Percentiles rank a stretch among this genome's conserved stretches.
Conservation (phyloP, 2,113 vertebrate genomes). For the Fulmarus glacialis region DNA sequence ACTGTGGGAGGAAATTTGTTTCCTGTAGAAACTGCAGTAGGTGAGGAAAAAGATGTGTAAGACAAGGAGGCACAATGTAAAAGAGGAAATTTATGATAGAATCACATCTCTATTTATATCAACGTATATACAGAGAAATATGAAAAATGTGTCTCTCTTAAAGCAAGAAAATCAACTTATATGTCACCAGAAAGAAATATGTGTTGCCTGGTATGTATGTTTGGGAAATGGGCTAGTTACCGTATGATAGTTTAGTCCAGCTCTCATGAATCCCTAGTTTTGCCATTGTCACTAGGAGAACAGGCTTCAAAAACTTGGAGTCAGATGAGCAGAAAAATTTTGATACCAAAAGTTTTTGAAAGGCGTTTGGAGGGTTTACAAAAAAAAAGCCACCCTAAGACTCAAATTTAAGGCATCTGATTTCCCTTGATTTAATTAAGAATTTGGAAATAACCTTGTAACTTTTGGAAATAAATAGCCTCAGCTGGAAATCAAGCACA, state of each 20-base stretch:
- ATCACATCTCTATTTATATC: conserved; percentile 40
- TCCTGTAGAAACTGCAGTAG: conserved; percentile 64
- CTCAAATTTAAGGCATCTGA: background rate
- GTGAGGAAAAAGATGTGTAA: conserved; percentile 61
- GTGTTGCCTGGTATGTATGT: background rate
- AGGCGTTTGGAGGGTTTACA: background rate
- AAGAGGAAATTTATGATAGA: conserved; percentile 41
- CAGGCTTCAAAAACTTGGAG: background rate
- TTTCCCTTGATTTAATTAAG: background rate
- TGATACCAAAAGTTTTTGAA: background rate
- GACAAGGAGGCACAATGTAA: conserved; percentile 5
- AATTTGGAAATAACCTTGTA: background rate
- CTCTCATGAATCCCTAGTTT: background rate
- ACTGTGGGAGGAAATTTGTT: conserved; percentile 61
- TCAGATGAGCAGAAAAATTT: background rate
- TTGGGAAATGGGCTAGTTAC: background rate
- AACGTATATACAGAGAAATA: conserved; percentile 37
- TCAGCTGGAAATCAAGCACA: background rate
- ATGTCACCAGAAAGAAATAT: background rate
- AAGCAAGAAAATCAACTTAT: background rate
- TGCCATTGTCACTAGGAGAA: background rate
- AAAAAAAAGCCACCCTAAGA: background rate
- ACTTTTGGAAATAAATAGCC: background rate
- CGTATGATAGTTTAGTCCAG: background rate
- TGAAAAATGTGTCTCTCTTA: background rate